These are phyloP conservation scores for Chrysochloris asiatica DNA, from an alignment of 2,113 vertebrate genomes.

Conservation along the genomic window DNA sequence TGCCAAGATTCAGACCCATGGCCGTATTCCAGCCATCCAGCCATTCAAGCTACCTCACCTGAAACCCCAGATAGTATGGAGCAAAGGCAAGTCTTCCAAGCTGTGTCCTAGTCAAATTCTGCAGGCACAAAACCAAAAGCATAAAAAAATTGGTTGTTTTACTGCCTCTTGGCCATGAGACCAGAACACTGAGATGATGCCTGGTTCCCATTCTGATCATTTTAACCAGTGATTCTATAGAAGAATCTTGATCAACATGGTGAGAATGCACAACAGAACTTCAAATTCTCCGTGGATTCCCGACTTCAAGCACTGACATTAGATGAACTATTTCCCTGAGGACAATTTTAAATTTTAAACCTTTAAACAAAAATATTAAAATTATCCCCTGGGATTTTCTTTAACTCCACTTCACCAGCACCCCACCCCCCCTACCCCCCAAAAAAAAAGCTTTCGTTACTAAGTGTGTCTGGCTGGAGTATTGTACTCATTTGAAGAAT, in stretches of 20 bases:
- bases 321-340: not conserved
- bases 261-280: not conserved
- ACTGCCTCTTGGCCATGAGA: not conserved
- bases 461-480: not conserved
- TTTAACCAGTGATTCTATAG: not conserved
- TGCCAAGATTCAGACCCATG: not conserved
- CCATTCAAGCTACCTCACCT: not conserved
- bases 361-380: not conserved
- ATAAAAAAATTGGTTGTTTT: not conserved
- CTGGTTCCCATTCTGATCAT: not conserved
- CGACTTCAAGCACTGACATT: not conserved
- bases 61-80: not conserved
- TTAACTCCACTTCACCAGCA: not conserved
- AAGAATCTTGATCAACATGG: not conserved
- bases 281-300: not conserved
- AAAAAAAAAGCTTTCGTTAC: not conserved
- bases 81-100: not conserved
- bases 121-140: not conserved
- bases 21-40: not conserved
- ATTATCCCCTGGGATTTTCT: not conserved
- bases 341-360: not conserved
- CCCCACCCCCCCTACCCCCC: too few species aligned
- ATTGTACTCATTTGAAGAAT: not conserved
- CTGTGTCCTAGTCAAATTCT: not conserved
- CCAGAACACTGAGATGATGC: not conserved